Evolutionary conservation across 2,113 vertebrate genomes (phyloP).

Genomic region (Numenius arquata): DNA sequence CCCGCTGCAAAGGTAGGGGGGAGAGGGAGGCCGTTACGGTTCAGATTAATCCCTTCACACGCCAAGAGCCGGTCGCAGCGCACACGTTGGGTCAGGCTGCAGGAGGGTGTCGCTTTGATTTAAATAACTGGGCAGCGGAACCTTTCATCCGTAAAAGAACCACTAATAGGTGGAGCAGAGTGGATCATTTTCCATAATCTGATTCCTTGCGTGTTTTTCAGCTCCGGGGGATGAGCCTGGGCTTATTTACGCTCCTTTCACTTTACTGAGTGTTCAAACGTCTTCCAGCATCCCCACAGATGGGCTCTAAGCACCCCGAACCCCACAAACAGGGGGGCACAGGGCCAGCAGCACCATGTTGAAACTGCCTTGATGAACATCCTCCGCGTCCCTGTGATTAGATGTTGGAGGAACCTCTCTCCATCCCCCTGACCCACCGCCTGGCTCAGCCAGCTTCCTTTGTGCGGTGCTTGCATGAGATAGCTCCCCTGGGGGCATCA

Average conservation of each 20-base stretch:
- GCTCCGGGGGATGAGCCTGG: background rate
- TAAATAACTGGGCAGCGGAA: background rate
- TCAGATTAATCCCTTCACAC: background rate
- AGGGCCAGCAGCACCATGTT: fast-evolving
- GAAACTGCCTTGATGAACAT: background rate
- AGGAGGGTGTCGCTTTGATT: background rate
- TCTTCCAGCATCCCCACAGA: background rate
- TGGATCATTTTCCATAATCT: background rate
- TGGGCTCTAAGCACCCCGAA: background rate
- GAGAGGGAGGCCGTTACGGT: background rate
- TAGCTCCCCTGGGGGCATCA: background rate
- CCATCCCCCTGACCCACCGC: background rate
- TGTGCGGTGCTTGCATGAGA: fast-evolving
- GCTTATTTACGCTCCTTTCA: background rate
- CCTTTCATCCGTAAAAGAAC: background rate
- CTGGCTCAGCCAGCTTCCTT: background rate
- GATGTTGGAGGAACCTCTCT: background rate
- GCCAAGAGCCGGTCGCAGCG: fast-evolving
- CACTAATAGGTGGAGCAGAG: background rate
- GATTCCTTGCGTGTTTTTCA: background rate
- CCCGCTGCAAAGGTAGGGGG: background rate
- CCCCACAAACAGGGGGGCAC: background rate
- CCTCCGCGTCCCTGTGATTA: background rate
- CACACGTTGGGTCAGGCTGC: background rate
- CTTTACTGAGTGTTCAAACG: background rate